Conservation (phyloP, 2,888 invertebrate species). For the Clivina fossor region DNA sequence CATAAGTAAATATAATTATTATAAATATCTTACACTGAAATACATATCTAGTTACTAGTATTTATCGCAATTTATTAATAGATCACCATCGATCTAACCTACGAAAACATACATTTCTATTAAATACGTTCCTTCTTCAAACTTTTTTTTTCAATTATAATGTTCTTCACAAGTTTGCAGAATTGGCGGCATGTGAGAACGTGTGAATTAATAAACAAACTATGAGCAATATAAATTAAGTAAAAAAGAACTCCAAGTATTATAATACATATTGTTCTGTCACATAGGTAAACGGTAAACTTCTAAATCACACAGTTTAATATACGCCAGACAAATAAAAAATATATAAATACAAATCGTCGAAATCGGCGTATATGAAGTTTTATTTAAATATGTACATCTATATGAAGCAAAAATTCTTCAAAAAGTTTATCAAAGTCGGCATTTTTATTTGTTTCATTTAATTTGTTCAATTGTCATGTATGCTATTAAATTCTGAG, state of each 20-base stretch:
- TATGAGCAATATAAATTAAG: slow-evolving; percentile 28
- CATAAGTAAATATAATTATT: slow-evolving; percentile 56
- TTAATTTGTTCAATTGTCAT: slow-evolving; percentile 8
- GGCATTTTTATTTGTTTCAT: too few species aligned
- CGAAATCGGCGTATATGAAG: slow-evolving; percentile 26
- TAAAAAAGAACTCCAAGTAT: slow-evolving; percentile 29
- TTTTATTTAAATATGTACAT: slow-evolving; percentile 27
- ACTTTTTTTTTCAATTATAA: too few species aligned
- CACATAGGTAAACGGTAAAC: slow-evolving; percentile 29
- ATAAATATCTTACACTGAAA: slow-evolving; percentile 57
- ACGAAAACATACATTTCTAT: slow-evolving; percentile 49
- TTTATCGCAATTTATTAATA: slow-evolving; percentile 46
- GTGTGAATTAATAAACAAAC: slow-evolving; percentile 20
- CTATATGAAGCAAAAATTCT: slow-evolving; percentile 21
- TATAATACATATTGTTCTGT: slow-evolving; percentile 33
- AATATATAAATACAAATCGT: slow-evolving; percentile 29
- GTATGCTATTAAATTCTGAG: too few species aligned
- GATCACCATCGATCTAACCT: slow-evolving; percentile 51
- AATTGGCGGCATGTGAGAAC: slow-evolving; percentile 22
- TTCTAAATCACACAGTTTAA: slow-evolving; percentile 32
- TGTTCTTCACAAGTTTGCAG: slow-evolving; percentile 19
- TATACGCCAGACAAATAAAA: slow-evolving; percentile 31
- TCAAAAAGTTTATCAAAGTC: slow-evolving; percentile 23
- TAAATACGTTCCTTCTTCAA: slow-evolving; percentile 29
- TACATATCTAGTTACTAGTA: slow-evolving; percentile 53